These are phyloP conservation scores for Mionectes macconnelli DNA, from an alignment of 2,113 vertebrate genomes.

Conservation along the genomic window DNA sequence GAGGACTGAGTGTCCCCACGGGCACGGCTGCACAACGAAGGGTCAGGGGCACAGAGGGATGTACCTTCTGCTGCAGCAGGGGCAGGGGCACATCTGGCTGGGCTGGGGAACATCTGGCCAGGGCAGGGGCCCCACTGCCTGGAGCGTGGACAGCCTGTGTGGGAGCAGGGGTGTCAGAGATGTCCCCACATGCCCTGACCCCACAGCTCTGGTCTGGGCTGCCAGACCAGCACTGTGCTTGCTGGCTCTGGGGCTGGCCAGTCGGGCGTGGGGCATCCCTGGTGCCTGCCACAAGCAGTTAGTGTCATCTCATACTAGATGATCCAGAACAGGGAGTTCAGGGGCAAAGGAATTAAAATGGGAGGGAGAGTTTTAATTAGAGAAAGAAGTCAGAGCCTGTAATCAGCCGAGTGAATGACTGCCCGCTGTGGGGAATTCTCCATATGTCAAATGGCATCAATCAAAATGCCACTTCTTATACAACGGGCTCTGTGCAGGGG, in stretches of 20 bases:
- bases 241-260: accelerated
- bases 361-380: slow-evolving; percentile 54
- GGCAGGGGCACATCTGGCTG: background rate
- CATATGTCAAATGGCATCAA: slow-evolving; percentile 28
- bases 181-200: accelerated
- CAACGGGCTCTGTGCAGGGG: background rate
- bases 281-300: background rate
- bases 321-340: background rate
- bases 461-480: background rate
- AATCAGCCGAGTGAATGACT: slow-evolving; percentile 8
- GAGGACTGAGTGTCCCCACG: accelerated
- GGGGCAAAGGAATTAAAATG: slow-evolving; percentile 20
- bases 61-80: background rate
- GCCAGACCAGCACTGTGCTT: accelerated
- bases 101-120: background rate
- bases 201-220: accelerated
- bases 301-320: background rate
- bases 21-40: background rate
- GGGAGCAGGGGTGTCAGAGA: background rate
- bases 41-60: accelerated
- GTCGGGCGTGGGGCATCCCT: background rate
- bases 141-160: accelerated
- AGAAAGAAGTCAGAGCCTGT: background rate
- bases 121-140: background rate
- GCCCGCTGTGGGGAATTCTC: slow-evolving; percentile 37